These are phyloP conservation scores for Chrysotoxum bicinctum DNA, from an alignment of 2,888 invertebrate genomes.

Conservation along the genomic window DNA sequence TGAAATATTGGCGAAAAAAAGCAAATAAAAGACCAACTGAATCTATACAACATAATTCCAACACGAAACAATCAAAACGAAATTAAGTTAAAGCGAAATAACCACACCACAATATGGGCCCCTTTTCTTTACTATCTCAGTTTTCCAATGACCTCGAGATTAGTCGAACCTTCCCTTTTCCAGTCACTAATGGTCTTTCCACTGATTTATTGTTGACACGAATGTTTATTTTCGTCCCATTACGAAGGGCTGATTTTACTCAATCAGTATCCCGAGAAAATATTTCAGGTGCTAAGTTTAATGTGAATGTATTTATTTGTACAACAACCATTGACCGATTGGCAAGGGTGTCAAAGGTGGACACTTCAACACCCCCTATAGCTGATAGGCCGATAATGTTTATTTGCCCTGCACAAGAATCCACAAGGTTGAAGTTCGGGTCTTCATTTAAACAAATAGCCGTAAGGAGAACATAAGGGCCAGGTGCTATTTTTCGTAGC, in stretches of 20 bases:
- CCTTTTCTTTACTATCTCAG: neutral
- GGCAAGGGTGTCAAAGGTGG: slow-evolving; percentile 10
- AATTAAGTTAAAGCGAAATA: neutral
- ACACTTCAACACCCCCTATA: slow-evolving; percentile 8
- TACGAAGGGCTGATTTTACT: slow-evolving; percentile 18
- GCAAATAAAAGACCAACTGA: too few relatives aligned
- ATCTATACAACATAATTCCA: too few relatives aligned
- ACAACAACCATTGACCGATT: slow-evolving; percentile 4
- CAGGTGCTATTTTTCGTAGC: neutral
- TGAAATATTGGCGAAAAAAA: too few relatives aligned
- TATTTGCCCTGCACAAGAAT: neutral
- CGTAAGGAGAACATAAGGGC: neutral
- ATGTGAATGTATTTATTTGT: slow-evolving; percentile 8
- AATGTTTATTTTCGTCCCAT: neutral
- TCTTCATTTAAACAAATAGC: neutral
- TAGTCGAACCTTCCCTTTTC: neutral
- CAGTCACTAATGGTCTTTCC: neutral
- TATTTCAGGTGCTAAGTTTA: slow-evolving; percentile 1
- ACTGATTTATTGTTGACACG: slow-evolving; percentile 42
- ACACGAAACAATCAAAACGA: too few relatives aligned
- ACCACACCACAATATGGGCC: too few relatives aligned
- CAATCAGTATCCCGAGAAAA: neutral
- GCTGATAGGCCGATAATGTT: neutral
- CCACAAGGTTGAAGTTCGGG: neutral
- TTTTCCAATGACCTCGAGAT: neutral